Evolutionary conservation across 2,113 vertebrate species (phyloP).

Genomic region (Haplochromis burtoni): DNA sequence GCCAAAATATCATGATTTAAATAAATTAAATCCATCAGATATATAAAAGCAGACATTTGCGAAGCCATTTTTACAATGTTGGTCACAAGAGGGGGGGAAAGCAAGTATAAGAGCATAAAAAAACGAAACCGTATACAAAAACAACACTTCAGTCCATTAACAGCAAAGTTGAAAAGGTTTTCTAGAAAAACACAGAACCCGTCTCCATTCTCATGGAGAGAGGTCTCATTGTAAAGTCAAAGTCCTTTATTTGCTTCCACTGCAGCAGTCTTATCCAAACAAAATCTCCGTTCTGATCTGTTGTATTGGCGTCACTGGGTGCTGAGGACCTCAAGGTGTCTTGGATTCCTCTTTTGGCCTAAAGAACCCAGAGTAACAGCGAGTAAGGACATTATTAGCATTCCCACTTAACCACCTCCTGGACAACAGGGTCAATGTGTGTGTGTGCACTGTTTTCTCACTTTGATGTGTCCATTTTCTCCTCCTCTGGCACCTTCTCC

Average conservation of each 20-base stretch:
- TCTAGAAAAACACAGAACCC: slow-evolving; percentile 19
- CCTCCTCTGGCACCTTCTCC: slow-evolving; percentile 69
- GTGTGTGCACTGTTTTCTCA: slow-evolving; percentile 31
- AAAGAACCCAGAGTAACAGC: slow-evolving; percentile 5
- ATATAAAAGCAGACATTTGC: slow-evolving; percentile 47
- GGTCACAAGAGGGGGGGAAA: slow-evolving; percentile 11
- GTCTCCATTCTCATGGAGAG: neutral
- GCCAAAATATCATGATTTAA: slow-evolving; percentile 63
- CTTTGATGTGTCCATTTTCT: slow-evolving; percentile 79
- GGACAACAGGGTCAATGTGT: neutral
- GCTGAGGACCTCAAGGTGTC: slow-evolving; percentile 55
- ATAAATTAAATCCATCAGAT: slow-evolving; percentile 65
- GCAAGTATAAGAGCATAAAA: slow-evolving; percentile 19
- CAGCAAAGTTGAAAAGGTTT: slow-evolving; percentile 42
- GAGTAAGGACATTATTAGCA: neutral
- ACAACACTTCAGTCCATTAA: slow-evolving; percentile 36
- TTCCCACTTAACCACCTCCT: neutral
- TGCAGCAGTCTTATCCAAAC: slow-evolving; percentile 5
- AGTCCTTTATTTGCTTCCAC: slow-evolving; percentile 18
- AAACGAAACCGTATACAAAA: slow-evolving; percentile 40
- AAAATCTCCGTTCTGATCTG: neutral
- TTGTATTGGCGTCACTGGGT: neutral
- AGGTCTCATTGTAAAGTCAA: neutral
- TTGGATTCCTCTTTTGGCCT: slow-evolving; percentile 76
- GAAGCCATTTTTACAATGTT: slow-evolving; percentile 37